phyloP scores from a whole-genome alignment of 2,797 vertebrate genomes.

The Sus cebifrons region DNA sequence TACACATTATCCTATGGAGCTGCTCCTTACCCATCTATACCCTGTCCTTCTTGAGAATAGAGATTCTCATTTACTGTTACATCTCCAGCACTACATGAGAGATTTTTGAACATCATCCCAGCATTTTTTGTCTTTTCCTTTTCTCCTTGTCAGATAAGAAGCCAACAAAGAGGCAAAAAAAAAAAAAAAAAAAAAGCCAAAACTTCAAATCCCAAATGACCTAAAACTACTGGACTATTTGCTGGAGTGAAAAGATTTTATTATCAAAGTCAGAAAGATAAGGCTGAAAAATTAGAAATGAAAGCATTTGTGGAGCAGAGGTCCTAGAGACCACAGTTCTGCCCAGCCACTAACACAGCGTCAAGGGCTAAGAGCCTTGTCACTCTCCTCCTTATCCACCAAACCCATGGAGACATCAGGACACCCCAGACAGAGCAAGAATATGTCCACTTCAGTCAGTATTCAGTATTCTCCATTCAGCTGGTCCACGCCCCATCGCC shows the following conservation, averaged over 20 bases:
- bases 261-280: constrained; percentile 7
- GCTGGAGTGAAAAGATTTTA: neutral
- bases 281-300: constrained; percentile 21
- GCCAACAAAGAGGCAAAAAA: neutral
- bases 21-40: neutral
- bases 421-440: neutral
- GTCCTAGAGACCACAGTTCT: neutral
- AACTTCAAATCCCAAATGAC: neutral
- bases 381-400: neutral
- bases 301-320: neutral
- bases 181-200: constrained; percentile 43
- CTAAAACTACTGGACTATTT: neutral
- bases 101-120: neutral
- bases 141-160: constrained; percentile 44
- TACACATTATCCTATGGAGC: neutral
- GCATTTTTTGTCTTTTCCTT: neutral
- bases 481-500: neutral
- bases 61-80: neutral
- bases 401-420: neutral
- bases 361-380: neutral
- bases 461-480: neutral
- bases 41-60: neutral
- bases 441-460: neutral
- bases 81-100: neutral
- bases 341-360: neutral